Evolutionary conservation across 1,140 invertebrate genomes (phyloP), one percentile per base, ranked within the genome.

Genomic region (Goniozus legneri): DNA sequence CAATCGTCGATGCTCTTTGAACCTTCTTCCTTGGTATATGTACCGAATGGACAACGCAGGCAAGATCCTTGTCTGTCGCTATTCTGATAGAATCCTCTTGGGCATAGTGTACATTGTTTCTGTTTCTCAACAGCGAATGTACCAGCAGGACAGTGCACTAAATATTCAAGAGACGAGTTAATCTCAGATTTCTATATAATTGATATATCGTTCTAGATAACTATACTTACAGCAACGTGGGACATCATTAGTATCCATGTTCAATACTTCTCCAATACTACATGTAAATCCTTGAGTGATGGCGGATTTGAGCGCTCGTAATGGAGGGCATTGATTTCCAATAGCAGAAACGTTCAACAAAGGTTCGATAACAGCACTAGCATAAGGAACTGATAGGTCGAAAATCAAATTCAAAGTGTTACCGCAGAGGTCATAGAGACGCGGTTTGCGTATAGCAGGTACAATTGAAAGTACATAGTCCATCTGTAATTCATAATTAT

Each of bases 111-210:
- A 71, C 95, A 98, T 47, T 82, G 77, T 51, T 89, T 87, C 67
- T 91, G 88, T 52, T 92, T 89, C 59, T 89, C 86, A 15, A 86
- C 88, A 40, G 92, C 93, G 65, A 86, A 96, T 0, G 93, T 95
- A 59, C 95, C 95, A 58, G 92, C 91, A 13, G 95, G 94, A 71
- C 95, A 98, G 61, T 95, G 89, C 38, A 96, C 88, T 92, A 59
- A 56, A 83, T 80, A 42, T 6, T 27, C 34, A 2, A 31, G 12
- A 44, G 45, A 47, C 2, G 2, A 18, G 49, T 3, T 14, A 36
- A n/a, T n/a, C n/a, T n/a, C n/a, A n/a, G n/a, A n/a, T n/a, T n/a
- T n/a, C n/a, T n/a, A n/a, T 22, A 38, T 14, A 14, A 15, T 45
- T 32, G 7, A 30, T 44, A 31, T 52, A 44, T 49, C 36, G 22